phyloP scores from a whole-genome alignment of 2,797 vertebrate genomes.

The Eidolon dupreanum region DNA sequence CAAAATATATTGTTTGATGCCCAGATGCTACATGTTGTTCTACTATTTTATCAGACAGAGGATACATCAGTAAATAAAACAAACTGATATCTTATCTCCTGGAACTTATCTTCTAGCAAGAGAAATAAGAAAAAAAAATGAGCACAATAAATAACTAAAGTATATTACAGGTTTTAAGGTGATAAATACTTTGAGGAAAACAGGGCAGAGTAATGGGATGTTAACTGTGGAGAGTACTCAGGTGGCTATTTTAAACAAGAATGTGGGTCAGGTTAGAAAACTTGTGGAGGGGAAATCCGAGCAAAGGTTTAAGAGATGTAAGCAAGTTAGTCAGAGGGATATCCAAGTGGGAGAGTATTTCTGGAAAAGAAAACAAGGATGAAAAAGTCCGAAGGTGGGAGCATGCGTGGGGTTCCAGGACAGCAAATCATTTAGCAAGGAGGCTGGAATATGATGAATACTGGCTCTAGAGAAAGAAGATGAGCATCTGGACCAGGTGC shows the following conservation, averaged over 20 bases:
- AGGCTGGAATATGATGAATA: not conserved
- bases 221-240: not conserved
- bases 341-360: not conserved
- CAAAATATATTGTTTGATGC: not conserved
- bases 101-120: not conserved
- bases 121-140: not conserved
- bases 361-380: not conserved
- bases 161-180: not conserved
- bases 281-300: not conserved
- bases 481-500: fast-evolving
- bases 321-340: not conserved
- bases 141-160: not conserved
- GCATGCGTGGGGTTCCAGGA: fast-evolving
- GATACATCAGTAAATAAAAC: not conserved
- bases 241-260: not conserved
- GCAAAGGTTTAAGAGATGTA: not conserved
- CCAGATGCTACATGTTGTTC: not conserved
- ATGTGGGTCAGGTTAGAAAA: not conserved
- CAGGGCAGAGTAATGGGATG: not conserved
- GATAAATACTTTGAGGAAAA: not conserved
- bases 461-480: fast-evolving
- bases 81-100: not conserved
- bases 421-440: not conserved
- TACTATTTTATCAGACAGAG: not conserved
- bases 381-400: not conserved